Evolutionary conservation across 2,888 invertebrate species (phyloP).

Genomic region (Stegophylla sp.): DNA sequence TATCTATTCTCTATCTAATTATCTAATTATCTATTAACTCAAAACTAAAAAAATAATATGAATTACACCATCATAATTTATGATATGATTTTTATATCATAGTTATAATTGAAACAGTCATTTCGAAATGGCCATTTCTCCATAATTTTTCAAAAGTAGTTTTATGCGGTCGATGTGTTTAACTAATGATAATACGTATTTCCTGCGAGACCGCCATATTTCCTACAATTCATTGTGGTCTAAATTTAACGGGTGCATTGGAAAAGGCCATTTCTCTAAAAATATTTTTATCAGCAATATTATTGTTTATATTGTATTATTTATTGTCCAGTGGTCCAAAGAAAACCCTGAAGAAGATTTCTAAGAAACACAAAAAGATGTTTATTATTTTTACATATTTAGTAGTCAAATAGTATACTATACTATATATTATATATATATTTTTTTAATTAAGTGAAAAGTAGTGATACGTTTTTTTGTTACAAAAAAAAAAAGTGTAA

Average conservation of each 20-base stretch:
- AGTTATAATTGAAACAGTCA: no score
- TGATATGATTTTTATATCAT: no score
- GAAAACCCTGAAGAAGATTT: slow-evolving; percentile 8
- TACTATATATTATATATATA: not conserved
- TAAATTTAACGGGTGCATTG: no score
- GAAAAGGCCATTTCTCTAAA: not conserved
- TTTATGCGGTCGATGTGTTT: no score
- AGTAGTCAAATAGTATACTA: not conserved
- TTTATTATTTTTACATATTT: not conserved
- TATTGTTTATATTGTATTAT: not conserved
- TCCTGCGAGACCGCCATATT: not conserved
- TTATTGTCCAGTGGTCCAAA: not conserved
- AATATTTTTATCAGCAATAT: not conserved
- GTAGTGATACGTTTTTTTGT: not conserved
- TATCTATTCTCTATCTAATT: no score
- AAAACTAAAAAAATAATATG: no score
- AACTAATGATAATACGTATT: not conserved
- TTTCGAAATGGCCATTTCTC: no score
- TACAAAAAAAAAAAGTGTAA: no score
- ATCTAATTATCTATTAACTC: no score
- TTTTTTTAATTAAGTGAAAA: not conserved
- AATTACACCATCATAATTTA: no score
- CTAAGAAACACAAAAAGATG: not conserved
- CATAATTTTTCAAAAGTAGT: no score
- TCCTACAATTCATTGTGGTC: no score